Percentiles rank a stretch among this genome's conserved stretches.
Conservation (phyloP, 1,140 invertebrate species). For the Formica exsecta region DNA sequence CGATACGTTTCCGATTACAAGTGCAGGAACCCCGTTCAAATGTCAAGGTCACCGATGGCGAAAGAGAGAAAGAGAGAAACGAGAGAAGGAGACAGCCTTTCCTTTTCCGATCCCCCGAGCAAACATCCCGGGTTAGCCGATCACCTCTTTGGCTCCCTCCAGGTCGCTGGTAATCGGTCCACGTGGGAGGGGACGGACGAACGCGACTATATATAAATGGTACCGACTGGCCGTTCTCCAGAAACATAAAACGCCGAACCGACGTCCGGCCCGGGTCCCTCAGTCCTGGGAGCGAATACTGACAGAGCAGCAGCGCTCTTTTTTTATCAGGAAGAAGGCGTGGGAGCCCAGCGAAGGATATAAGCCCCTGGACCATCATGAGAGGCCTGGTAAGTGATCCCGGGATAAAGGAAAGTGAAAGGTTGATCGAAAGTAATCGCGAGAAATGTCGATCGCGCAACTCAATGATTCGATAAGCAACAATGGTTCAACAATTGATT, state of each 20-base stretch:
- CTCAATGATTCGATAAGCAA: constrained; percentile 23
- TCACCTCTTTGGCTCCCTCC: constrained; percentile 72
- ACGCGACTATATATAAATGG: constrained; percentile 84
- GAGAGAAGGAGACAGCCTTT: constrained; percentile 55
- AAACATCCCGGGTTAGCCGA: constrained; percentile 66
- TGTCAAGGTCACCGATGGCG: constrained; percentile 79
- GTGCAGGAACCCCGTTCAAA: constrained; percentile 71
- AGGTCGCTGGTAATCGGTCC: constrained; percentile 72
- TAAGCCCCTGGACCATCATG: constrained; percentile 63
- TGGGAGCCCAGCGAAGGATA: constrained; percentile 20
- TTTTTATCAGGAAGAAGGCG: constrained; percentile 56
- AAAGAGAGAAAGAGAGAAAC: constrained; percentile 36
- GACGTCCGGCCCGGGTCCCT: constrained; percentile 65
- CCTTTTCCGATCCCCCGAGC: constrained; percentile 63
- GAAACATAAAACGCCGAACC: constrained; percentile 81
- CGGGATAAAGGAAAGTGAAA: constrained; percentile 84
- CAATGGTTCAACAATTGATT: background rate
- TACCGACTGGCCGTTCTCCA: constrained; percentile 82
- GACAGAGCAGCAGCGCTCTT: constrained; percentile 78
- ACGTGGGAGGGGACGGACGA: constrained; percentile 80
- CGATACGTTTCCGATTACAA: constrained; percentile 55
- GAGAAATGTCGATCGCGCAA: constrained; percentile 56
- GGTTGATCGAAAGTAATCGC: constrained; percentile 69
- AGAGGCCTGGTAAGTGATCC: constrained; percentile 76
- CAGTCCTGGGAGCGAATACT: constrained; percentile 76